Percentiles rank a stretch among this genome's conserved stretches.
Evolutionary conservation across 2,797 vertebrate genomes (phyloP).

Genomic region (Momotus momota): DNA sequence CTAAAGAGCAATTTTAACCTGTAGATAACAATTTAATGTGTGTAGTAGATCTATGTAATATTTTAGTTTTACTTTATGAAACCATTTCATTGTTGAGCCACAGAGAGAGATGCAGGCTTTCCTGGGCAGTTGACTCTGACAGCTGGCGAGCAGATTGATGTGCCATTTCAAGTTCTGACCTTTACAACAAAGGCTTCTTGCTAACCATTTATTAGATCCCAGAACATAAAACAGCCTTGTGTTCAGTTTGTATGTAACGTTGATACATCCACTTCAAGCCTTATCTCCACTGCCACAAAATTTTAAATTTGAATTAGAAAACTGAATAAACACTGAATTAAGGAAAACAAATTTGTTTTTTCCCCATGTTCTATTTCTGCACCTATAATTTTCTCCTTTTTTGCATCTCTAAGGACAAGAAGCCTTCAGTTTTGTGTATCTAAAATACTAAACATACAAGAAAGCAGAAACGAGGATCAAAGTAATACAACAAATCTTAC

Average conservation of each 20-base stretch:
- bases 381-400: neutral
- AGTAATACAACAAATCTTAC: neutral
- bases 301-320: neutral
- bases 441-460: neutral
- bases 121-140: neutral
- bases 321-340: neutral
- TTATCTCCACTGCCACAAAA: neutral
- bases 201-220: neutral
- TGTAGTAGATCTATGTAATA: neutral
- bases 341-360: neutral
- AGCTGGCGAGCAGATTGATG: neutral
- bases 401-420: neutral
- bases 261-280: neutral
- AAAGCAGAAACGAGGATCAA: neutral
- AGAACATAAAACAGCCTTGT: neutral
- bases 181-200: constrained; percentile 17
- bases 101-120: neutral
- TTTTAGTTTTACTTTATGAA: neutral
- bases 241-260: neutral
- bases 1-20: neutral
- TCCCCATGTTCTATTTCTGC: neutral
- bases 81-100: neutral
- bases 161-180: constrained; percentile 34
- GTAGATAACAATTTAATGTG: neutral
- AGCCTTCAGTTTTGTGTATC: neutral